phyloP scores from a whole-genome alignment of 2,888 invertebrate species.

The Asteroscopus sphinx region DNA sequence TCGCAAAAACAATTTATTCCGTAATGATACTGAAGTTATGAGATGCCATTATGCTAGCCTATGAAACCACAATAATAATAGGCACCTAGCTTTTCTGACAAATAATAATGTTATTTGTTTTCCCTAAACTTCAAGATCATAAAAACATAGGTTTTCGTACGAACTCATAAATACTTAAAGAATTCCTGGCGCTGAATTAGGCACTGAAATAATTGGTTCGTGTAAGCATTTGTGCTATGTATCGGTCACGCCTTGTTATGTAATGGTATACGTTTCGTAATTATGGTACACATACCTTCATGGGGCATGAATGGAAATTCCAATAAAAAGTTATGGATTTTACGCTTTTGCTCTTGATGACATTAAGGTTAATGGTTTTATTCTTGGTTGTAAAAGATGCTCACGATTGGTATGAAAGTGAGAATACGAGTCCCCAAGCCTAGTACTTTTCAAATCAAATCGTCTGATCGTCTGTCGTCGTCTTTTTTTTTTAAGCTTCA shows the following conservation, averaged over 20 bases:
- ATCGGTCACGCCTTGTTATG: conserved; percentile 31
- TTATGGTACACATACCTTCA: conserved; percentile 21
- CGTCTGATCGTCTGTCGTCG: too few relatives aligned
- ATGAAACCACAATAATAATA: neutral
- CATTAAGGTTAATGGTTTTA: too few relatives aligned
- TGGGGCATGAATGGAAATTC: conserved; percentile 31
- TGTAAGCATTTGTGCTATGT: conserved; percentile 11
- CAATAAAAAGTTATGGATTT: conserved; percentile 21
- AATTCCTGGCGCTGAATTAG: conserved; percentile 17
- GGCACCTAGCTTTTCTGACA: too few relatives aligned
- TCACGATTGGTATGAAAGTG: too few relatives aligned
- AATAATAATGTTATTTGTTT: too few relatives aligned
- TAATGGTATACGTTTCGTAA: conserved; percentile 21
- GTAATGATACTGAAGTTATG: conserved; percentile 1
- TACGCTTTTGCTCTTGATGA: neutral
- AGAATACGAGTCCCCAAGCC: too few relatives aligned
- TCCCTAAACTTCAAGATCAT: too few relatives aligned
- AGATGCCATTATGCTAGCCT: neutral
- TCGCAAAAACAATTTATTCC: too few relatives aligned
- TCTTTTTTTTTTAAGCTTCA: too few relatives aligned
- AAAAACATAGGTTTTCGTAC: neutral
- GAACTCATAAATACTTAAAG: conserved; percentile 22
- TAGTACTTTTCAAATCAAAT: too few relatives aligned
- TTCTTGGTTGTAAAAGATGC: too few relatives aligned
- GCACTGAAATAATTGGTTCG: conserved; percentile 26